Percentiles rank a stretch among this genome's conserved stretches.
Evolutionary conservation across 1,140 invertebrate genomes (phyloP).

Genomic region (Cyrtorhinus lividipennis): DNA sequence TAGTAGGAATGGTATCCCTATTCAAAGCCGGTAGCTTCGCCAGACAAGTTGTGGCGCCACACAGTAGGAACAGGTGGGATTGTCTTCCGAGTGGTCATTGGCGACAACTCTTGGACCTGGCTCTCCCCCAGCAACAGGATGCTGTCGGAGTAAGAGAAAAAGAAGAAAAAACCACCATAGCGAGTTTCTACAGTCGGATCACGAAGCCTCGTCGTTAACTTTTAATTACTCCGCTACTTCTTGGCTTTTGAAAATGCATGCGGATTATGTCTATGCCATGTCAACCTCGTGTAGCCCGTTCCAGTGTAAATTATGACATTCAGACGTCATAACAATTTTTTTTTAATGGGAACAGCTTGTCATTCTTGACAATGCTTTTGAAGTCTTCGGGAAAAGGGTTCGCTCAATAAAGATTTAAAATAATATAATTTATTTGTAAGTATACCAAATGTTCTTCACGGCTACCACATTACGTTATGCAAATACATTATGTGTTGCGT

Average conservation of each 20-base stretch:
- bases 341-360: too few species aligned
- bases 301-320: too few species aligned
- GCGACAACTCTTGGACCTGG: background rate
- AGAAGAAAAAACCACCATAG: background rate
- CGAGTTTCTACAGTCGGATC: slow-evolving; percentile 2
- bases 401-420: too few species aligned
- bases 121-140: background rate
- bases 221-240: slow-evolving; percentile 3
- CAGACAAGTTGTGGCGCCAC: background rate
- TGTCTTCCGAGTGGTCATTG: background rate
- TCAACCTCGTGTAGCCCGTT: too few species aligned
- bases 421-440: too few species aligned
- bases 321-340: too few species aligned
- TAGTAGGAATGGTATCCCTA: too few species aligned
- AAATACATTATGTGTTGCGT: too few species aligned
- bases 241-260: background rate
- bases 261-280: background rate
- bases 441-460: too few species aligned
- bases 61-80: background rate
- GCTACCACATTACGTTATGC: too few species aligned
- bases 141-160: background rate
- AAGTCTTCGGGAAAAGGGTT: too few species aligned
- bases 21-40: background rate
- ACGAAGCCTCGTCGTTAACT: background rate
- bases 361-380: too few species aligned